A percentile compares a stretch with the other conserved stretches of the same genome.
Evolutionary conservation across 2,888 invertebrate genomes (phyloP).

Genomic region (Anthrax anthrax): DNA sequence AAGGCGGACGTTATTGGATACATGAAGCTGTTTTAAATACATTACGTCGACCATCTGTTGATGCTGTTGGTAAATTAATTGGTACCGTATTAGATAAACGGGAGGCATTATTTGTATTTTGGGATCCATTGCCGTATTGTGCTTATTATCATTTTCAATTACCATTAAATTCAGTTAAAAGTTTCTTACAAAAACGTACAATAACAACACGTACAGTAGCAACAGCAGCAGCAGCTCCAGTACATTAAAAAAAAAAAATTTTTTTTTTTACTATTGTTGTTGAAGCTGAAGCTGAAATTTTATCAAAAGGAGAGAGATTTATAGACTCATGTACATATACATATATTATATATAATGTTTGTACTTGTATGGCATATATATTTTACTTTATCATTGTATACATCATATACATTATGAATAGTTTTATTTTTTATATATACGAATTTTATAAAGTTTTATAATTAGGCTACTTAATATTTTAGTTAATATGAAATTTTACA

Average conservation of each 20-base stretch:
- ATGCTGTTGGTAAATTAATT: conserved; percentile 43
- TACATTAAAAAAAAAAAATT: conserved; percentile 6
- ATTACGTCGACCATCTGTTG: conserved; percentile 35
- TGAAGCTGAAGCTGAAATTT: too few species aligned
- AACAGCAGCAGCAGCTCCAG: conserved; percentile 12
- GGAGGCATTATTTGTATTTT: conserved; percentile 65
- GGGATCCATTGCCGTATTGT: conserved; percentile 77
- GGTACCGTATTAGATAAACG: conserved; percentile 60
- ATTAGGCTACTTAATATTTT: too few species aligned
- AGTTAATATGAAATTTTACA: too few species aligned
- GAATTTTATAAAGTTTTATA: too few species aligned
- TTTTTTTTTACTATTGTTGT: too few species aligned
- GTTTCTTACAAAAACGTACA: conserved; percentile 37
- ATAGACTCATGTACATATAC: conserved; percentile 3
- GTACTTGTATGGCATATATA: too few species aligned
- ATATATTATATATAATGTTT: neutral
- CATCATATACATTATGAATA: too few species aligned
- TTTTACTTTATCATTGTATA: too few species aligned
- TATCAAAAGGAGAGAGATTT: conserved; percentile 6
- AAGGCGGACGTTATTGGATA: conserved; percentile 41
- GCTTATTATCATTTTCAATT: conserved; percentile 71
- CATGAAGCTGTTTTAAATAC: conserved; percentile 41
- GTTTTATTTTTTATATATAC: too few species aligned
- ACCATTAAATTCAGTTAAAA: conserved; percentile 46
- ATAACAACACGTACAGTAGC: conserved; percentile 12